These are phyloP conservation scores for Willisornis vidua DNA, from an alignment of 2,113 vertebrate species.

Conservation along the genomic window DNA sequence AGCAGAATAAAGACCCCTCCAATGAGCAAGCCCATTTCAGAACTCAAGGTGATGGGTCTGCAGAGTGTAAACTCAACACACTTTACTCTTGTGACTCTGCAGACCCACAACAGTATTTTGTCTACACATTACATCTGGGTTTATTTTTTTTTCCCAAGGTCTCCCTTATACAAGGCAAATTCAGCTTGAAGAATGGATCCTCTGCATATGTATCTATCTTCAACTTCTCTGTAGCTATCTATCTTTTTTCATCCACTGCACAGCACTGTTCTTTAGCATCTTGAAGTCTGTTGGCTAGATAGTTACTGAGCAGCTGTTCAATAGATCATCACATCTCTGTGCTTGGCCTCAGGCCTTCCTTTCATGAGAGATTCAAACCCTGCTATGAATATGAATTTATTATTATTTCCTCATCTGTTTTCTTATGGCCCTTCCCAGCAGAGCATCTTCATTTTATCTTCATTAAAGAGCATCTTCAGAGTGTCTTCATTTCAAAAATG, in stretches of 20 bases:
- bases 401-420: constrained; percentile 33
- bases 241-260: background rate
- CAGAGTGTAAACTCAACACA: background rate
- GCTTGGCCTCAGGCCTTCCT: background rate
- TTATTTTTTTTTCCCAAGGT: background rate
- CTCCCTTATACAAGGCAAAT: background rate
- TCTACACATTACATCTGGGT: background rate
- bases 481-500: background rate
- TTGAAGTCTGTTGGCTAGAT: background rate
- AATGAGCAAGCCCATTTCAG: background rate
- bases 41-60: background rate
- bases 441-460: background rate
- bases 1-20: background rate
- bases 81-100: background rate
- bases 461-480: no score
- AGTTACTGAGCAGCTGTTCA: background rate
- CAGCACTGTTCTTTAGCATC: background rate
- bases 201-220: background rate
- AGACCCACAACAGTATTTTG: background rate
- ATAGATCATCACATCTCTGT: background rate
- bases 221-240: background rate
- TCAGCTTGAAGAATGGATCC: background rate
- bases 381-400: constrained; percentile 7
- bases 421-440: background rate
- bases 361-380: background rate